Percentiles rank a stretch among this genome's conserved stretches.
Conservation (phyloP, 2,113 vertebrate species). For the Pseudorasbora parva region DNA sequence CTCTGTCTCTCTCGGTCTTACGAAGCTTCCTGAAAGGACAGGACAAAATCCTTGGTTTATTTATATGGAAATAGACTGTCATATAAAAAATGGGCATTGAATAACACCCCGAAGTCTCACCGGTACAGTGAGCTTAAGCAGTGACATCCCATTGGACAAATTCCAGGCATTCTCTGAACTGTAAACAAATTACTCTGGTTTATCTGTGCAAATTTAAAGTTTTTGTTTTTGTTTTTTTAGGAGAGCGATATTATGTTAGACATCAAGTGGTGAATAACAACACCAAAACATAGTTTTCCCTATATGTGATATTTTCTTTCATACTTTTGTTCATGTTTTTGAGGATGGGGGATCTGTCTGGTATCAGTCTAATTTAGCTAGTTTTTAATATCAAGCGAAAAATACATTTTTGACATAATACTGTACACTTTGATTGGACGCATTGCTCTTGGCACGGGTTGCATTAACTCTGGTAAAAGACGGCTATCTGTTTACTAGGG, state of each 20-base stretch:
- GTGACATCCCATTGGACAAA: constrained; percentile 6
- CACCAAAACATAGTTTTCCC: background rate
- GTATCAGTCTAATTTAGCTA: background rate
- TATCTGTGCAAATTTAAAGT: constrained; percentile 7
- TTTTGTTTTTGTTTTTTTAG: background rate
- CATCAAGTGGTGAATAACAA: background rate
- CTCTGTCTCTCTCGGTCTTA: constrained; percentile 75
- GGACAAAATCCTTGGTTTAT: background rate
- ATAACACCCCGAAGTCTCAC: background rate
- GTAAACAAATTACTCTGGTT: background rate
- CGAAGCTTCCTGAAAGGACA: constrained; percentile 78
- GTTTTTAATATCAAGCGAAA: too few species aligned
- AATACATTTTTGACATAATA: background rate
- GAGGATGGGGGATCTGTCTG: background rate
- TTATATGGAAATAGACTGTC: background rate
- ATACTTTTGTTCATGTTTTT: background rate
- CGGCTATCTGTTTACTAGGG: background rate
- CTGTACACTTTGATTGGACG: background rate
- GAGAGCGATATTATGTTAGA: background rate
- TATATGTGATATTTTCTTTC: background rate
- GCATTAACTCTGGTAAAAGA: too few species aligned
- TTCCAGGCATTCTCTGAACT: constrained; percentile 26
- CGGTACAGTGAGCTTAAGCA: background rate
- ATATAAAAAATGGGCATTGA: background rate
- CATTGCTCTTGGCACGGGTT: background rate